These are phyloP conservation scores for Xyrauchen texanus DNA, from an alignment of 2,113 vertebrate species.

Conservation along the genomic window DNA sequence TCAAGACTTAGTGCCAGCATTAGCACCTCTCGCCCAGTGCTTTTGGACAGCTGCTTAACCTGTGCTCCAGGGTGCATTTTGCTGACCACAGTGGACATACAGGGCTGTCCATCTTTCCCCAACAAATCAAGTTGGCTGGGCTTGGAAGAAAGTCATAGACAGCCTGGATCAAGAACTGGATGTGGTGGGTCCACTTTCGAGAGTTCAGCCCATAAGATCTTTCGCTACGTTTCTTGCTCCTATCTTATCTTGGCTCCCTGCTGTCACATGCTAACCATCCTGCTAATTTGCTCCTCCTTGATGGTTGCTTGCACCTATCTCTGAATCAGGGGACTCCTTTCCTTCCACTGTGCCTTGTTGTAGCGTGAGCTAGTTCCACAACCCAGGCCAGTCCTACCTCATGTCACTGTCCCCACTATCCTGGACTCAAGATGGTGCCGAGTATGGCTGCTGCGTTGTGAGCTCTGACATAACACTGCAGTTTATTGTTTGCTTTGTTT, in stretches of 20 bases:
- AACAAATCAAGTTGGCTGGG: background rate
- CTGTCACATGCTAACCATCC: background rate
- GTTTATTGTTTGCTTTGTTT: no score
- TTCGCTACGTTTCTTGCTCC: background rate
- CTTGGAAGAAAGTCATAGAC: background rate
- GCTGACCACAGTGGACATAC: no score
- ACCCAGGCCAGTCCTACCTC: no score
- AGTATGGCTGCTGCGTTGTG: no score
- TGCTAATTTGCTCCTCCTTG: background rate
- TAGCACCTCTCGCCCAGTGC: background rate
- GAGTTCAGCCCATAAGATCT: background rate
- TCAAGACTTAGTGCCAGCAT: background rate
- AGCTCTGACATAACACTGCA: no score
- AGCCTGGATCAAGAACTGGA: background rate
- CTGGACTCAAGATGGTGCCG: no score
- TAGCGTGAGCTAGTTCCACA: background rate
- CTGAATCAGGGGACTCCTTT: background rate
- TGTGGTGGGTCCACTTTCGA: background rate
- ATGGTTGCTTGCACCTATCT: background rate
- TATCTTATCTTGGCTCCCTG: slow-evolving; percentile 1
- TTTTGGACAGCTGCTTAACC: background rate
- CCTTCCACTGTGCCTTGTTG: background rate
- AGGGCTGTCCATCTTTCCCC: background rate
- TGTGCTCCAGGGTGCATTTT: no score
- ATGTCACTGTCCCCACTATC: background rate